phyloP scores from a whole-genome alignment of 2,888 invertebrate species.

The Hipparchia sbordonii region DNA sequence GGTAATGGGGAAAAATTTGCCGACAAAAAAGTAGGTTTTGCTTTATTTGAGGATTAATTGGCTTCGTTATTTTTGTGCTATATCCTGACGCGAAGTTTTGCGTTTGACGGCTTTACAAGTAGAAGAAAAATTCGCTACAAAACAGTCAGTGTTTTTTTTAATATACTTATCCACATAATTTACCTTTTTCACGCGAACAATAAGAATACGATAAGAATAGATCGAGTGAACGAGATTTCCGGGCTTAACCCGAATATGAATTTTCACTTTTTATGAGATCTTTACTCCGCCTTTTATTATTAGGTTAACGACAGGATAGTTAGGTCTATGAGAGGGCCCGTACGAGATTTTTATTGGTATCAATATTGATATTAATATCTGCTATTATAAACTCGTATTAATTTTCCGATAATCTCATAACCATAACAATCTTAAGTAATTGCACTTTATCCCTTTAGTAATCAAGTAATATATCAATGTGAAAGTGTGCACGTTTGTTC shows the following conservation, averaged over 20 bases:
- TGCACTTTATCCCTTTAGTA: too few species aligned
- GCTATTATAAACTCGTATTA: not conserved
- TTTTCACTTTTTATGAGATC: conserved; percentile 11
- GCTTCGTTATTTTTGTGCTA: not conserved
- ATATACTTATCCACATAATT: too few species aligned
- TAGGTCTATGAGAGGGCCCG: too few species aligned
- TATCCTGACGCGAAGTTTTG: too few species aligned
- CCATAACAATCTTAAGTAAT: too few species aligned
- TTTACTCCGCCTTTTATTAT: conserved; percentile 9
- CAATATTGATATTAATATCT: not conserved
- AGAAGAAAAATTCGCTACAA: too few species aligned
- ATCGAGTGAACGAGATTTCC: not conserved
- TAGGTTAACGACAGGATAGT: conserved; percentile 3
- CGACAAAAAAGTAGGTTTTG: not conserved
- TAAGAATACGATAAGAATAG: not conserved
- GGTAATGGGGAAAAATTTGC: conserved; percentile 2
- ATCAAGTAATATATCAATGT: too few species aligned
- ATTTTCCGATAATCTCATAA: not conserved
- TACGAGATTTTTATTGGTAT: conserved; percentile 6
- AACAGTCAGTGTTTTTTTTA: too few species aligned
- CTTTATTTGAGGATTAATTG: not conserved
- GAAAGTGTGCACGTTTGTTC: too few species aligned
- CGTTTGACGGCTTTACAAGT: too few species aligned
- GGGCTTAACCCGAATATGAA: not conserved
- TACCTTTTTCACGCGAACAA: too few species aligned